Conservation (phyloP, 2,888 invertebrate genomes). For the Anthoptus insignis region DNA sequence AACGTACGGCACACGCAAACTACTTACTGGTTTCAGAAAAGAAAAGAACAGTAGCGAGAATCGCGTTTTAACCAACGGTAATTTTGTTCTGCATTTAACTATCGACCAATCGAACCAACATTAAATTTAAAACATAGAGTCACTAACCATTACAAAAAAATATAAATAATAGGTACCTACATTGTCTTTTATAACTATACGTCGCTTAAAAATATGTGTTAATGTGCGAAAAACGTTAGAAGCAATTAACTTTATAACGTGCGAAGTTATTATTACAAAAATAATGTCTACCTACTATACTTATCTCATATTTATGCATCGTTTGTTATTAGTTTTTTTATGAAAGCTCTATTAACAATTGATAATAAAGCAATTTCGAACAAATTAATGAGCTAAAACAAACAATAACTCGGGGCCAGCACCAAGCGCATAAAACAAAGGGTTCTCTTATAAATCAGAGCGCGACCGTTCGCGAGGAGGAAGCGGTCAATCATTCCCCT, state of each 20-base stretch:
- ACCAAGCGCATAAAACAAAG: slow-evolving; percentile 67
- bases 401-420: slow-evolving; percentile 27
- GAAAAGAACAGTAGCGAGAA: slow-evolving; percentile 17
- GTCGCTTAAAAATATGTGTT: background rate
- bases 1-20: slow-evolving; percentile 28
- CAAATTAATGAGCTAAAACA: slow-evolving; percentile 33
- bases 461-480: slow-evolving; percentile 73
- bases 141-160: background rate
- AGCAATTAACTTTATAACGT: background rate
- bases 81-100: background rate
- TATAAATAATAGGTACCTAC: too few relatives aligned
- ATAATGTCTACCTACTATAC: background rate
- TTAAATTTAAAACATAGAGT: background rate
- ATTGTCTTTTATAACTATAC: too few relatives aligned
- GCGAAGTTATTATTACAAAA: background rate
- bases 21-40: slow-evolving; percentile 20
- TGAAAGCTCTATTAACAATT: background rate
- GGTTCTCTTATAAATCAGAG: slow-evolving; percentile 70
- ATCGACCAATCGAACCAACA: background rate
- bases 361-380: slow-evolving; percentile 28
- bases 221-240: background rate
- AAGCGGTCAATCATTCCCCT: slow-evolving; percentile 83
- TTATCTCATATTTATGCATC: background rate
- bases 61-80: background rate
- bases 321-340: background rate